phyloP scores from a whole-genome alignment of 2,113 vertebrate species.

The Dermatemys mawii region DNA sequence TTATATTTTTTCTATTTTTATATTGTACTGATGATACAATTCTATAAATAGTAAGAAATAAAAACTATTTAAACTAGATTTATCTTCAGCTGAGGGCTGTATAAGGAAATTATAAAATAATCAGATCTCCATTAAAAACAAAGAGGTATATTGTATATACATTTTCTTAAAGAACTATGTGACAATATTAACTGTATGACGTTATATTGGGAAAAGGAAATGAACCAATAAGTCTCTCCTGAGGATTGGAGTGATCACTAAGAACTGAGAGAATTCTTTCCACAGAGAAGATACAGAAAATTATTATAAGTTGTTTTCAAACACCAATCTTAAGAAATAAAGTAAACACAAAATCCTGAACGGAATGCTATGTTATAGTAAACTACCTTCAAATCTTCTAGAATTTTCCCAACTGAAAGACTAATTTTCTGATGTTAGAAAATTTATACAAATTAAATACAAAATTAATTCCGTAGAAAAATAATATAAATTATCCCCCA shows the following conservation, averaged over 20 bases:
- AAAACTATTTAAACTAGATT: conserved; percentile 52
- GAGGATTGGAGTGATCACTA: conserved; percentile 42
- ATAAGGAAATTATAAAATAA: conserved; percentile 61
- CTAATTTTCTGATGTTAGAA: conserved; percentile 19
- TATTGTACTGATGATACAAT: conserved; percentile 51
- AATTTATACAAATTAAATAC: background rate
- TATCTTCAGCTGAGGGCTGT: conserved; percentile 50
- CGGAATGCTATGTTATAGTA: background rate
- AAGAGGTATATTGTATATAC: conserved; percentile 32
- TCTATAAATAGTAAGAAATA: conserved; percentile 38
- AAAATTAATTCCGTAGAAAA: conserved; percentile 18
- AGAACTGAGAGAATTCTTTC: conserved; percentile 22
- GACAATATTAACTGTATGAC: conserved; percentile 43
- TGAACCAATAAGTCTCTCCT: conserved; percentile 24
- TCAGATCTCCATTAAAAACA: conserved; percentile 42
- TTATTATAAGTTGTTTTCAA: conserved; percentile 40
- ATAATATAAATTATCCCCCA: conserved; percentile 11
- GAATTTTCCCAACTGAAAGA: background rate
- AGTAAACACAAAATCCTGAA: background rate
- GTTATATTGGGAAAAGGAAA: conserved; percentile 55
- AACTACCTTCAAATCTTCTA: background rate
- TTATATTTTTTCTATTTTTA: conserved; percentile 43
- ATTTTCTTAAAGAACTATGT: conserved; percentile 38
- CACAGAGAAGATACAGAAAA: conserved; percentile 45
- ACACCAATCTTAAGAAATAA: conserved; percentile 13